Evolutionary conservation across 1,140 invertebrate species (phyloP), one percentile per base, ranked within the genome.

Genomic region (Lethrus apterus): DNA sequence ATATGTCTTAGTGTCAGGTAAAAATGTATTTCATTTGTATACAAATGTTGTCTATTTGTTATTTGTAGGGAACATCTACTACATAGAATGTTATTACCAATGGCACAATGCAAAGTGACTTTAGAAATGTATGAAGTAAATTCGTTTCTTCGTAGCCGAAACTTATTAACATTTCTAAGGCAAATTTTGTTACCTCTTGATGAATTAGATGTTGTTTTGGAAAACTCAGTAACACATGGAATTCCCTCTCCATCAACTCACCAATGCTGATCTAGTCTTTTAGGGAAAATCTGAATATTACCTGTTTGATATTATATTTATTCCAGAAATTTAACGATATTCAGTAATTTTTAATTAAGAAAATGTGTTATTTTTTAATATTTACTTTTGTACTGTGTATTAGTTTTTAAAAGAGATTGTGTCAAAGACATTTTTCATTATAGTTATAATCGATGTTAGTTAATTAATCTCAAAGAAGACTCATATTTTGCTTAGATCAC

Each of bases 51-150:
- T 13, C 11, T 21, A 21, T 21, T 2, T 11, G 19, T 19, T 9
- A 23, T n/a, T 42, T 42, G 3, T 70, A 96, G 93, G 60, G 93
- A 98, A 68, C 92, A 94, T 65, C 78, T 92, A 60, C 71, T 98
- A 43, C 88, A 93, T 60, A 78, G 84, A 46, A 89, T 96, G 76
- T 69, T 98, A 10, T 78, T 84, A 13, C 83, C 90, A 19, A 86
- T 98, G 78, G 83, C 91, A 2, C 72, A 81, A 50, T 86, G 86
- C 10, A 81, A 89, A 35, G 80, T 90, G 0, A 94, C 93, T 0
- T 65, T 72, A 2, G 89, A 93, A 59, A 93, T 98, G 89, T 99
- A 95, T 58, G 93, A 98, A 64, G 93, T 96, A 60, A 79, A 84
- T 51, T 95, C 93, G 33, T 98, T 98, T 68, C 69, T 99, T 19